Evolutionary conservation across 2,888 invertebrate species (phyloP), one percentile per base, ranked within the genome.

Genomic region (Mythimna vitellina): DNA sequence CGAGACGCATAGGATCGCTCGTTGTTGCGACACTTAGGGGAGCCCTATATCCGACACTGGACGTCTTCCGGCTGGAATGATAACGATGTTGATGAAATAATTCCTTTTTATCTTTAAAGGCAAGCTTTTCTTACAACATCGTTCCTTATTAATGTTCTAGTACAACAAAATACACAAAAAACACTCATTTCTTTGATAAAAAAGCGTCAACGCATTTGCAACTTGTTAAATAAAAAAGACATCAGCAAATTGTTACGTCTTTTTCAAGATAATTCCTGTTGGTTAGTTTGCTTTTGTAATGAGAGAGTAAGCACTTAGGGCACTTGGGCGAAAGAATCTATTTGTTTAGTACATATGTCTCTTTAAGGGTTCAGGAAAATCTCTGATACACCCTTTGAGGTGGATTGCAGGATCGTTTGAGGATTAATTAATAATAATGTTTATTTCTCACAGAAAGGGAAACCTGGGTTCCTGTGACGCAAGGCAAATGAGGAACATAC

Each of bases 251-350:
- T 35, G 58, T 67, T 67, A 57, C 64, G 60, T 57, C 46, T 61
- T 78, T 79, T 74, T 53, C 29, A 49, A 80, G 61, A 22, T 25
- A 62, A 78, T 53, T 75, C 10, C 51, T 68, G 68, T 62, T 62
- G 68, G 57, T 53, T 65, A 65, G 61, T 54, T 73, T 46, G 54
- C 69, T 80, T 80, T 69, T 65, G 58, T 42, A 46, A 49, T 35
- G 14, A 63, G 42, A 25, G 29, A 64, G 42, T 42, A 42, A 42
- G 70, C 65, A 68, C 67, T 80, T 76, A 70, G 64, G 10, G 22
- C 51, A 58, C 57, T 76, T 54, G 61, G 42, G 49, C 51, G 63
- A 42, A 7, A 49, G 58, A 66, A 60, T 25, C 29, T 29, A 46
- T 35, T 64, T 14, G 12, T 57, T 57, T 12, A 80, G 42, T 68